phyloP scores from a whole-genome alignment of 2,797 vertebrate genomes.

The Myotis daubentonii region DNA sequence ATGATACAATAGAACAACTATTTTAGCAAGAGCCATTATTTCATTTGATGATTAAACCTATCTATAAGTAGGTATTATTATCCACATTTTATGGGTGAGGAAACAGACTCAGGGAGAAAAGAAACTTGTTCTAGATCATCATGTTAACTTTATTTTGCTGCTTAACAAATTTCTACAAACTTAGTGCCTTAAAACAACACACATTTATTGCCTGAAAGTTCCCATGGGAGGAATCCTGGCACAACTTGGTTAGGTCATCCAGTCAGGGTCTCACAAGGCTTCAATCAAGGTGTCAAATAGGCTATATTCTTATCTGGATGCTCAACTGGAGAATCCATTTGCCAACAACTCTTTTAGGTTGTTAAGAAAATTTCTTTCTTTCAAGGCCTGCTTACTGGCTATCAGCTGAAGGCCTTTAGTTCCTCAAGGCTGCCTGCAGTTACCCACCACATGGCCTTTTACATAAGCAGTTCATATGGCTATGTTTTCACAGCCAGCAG shows the following conservation, averaged over 20 bases:
- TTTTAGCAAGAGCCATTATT: not conserved
- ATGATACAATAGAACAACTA: not conserved
- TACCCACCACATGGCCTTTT: not conserved
- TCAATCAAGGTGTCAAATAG: not conserved
- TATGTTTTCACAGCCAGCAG: not conserved
- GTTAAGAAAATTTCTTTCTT: slow-evolving; percentile 18
- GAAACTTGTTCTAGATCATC: not conserved
- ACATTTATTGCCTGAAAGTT: not conserved
- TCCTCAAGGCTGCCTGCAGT: no score
- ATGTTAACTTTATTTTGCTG: not conserved
- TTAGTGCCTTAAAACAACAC: not conserved
- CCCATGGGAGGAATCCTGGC: not conserved
- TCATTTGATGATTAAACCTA: not conserved
- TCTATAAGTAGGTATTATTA: not conserved
- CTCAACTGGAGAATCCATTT: not conserved
- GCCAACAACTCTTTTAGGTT: not conserved
- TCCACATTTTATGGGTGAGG: not conserved
- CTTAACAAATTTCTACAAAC: not conserved
- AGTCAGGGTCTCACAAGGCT: not conserved
- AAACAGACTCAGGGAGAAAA: not conserved
- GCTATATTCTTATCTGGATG: not conserved
- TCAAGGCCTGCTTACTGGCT: not conserved
- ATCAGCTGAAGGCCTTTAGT: not conserved
- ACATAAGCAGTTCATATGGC: not conserved
- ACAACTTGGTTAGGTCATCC: not conserved